Conservation (phyloP, 2,797 vertebrate genomes). For the Enteromius thamalakanensis region DNA sequence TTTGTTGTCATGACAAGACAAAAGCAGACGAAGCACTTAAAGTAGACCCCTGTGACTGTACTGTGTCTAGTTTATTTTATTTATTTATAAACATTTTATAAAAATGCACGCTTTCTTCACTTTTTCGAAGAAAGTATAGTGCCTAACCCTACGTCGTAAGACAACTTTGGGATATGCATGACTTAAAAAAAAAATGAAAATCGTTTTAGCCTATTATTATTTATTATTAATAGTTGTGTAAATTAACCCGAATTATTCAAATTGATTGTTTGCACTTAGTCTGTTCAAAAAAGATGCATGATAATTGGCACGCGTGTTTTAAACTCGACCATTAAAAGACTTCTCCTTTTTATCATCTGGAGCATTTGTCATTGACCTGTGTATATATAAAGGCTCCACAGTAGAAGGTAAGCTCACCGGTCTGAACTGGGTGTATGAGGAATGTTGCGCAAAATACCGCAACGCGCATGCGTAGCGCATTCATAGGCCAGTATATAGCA, state of each 20-base stretch:
- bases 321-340: background rate
- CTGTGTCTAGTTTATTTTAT: background rate
- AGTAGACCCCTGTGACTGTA: background rate
- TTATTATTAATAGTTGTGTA: background rate
- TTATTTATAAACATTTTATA: background rate
- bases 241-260: background rate
- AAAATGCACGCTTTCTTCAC: background rate
- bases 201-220: background rate
- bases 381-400: no score
- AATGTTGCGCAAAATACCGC: conserved; percentile 24
- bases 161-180: background rate
- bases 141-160: background rate
- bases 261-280: background rate
- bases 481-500: conserved; percentile 33
- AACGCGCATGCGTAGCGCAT: conserved; percentile 53
- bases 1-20: conserved; percentile 6
- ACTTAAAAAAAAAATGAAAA: background rate
- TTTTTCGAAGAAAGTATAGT: background rate
- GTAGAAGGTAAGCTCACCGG: background rate
- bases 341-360: background rate
- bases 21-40: background rate
- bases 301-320: background rate
- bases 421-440: conserved; percentile 37
- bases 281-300: background rate
- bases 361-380: background rate